Evolutionary conservation across 2,888 invertebrate species (phyloP), one percentile per base, ranked within the genome.

Genomic region (Dasysyrphus tricinctus): DNA sequence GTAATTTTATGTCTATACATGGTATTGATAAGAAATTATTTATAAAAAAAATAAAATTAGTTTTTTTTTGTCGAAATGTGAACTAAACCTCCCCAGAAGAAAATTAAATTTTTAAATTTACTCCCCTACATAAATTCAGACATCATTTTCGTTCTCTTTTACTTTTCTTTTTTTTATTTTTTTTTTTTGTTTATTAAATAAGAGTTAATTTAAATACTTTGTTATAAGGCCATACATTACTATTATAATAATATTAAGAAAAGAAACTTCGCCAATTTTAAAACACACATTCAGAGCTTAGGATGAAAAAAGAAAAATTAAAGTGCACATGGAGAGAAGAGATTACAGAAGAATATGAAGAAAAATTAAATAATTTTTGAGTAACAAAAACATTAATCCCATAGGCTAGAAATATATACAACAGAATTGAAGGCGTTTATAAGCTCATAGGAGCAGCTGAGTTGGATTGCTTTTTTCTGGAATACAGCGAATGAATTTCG

Each of bases 221-320:
- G 70, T 87, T 86, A 86, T 87, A 87, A 87, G 86, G 86, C 86
- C 86, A 87, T 87, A 87, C 79, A 82, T 87, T 87, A 83, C 85
- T 82, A 73, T 72, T 81, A 81, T 77, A 77, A 69, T 81, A 70
- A 81, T 80, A 72, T 59, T 49, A 11, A 76, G 39, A 82, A 82
- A 76, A 67, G 54, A 63, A 69, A 61, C 42, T 56, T 70, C 74
- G 70, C 65, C 70, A 72, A 44, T 76, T 65, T 65, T 76, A 34
- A 49, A 63, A 47, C 63, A 74, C 80, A 84, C 76, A 73, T 84
- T 72, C 37, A 80, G 80, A 65, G 57, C 57, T 72, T 57, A 76
- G 74, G 44, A 54, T 61, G 63, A 70, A 14, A 67, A 37, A 49
- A 42, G 32, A 47, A 67, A 80, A 80, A 76, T 29, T 39, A 61